A percentile compares a stretch with the other conserved stretches of the same genome.
These are phyloP conservation scores for Ctenomys sociabilis DNA, from an alignment of 2,113 vertebrate genomes.

Conservation along the genomic window DNA sequence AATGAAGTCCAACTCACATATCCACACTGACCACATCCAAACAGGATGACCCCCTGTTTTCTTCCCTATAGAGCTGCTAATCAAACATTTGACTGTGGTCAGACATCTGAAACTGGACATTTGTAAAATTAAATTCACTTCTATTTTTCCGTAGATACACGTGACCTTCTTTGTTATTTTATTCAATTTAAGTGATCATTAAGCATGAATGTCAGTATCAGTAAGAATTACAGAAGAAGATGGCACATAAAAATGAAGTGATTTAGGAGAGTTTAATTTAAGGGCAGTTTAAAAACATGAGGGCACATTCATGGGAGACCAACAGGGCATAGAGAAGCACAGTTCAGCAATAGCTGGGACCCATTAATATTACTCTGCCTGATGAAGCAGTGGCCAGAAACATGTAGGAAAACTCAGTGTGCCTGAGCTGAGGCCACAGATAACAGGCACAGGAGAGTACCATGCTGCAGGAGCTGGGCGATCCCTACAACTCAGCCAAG, in stretches of 20 bases:
- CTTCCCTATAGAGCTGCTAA: neutral
- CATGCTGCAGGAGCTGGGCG: neutral
- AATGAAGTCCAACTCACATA: constrained; percentile 32
- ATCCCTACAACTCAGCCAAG: neutral
- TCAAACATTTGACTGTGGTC: neutral
- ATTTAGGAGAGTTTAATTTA: neutral
- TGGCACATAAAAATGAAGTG: neutral
- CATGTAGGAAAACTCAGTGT: neutral
- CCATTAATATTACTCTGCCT: neutral
- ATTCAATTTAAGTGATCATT: neutral
- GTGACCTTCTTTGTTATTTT: neutral
- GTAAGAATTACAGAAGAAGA: neutral
- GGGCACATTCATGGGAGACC: neutral
- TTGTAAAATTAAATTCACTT: constrained; percentile 37
- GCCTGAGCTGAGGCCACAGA: neutral
- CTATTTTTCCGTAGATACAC: neutral
- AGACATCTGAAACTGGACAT: neutral
- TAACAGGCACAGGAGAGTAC: neutral
- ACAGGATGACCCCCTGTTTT: neutral
- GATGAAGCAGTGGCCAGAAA: neutral
- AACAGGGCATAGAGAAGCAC: neutral
- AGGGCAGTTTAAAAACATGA: neutral
- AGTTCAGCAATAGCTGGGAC: neutral
- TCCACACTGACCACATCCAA: neutral
- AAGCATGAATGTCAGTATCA: neutral